A percentile compares a stretch with the other conserved stretches of the same genome.
Conservation (phyloP, 1,140 invertebrate species). For the Drosophila subpulchrella region DNA sequence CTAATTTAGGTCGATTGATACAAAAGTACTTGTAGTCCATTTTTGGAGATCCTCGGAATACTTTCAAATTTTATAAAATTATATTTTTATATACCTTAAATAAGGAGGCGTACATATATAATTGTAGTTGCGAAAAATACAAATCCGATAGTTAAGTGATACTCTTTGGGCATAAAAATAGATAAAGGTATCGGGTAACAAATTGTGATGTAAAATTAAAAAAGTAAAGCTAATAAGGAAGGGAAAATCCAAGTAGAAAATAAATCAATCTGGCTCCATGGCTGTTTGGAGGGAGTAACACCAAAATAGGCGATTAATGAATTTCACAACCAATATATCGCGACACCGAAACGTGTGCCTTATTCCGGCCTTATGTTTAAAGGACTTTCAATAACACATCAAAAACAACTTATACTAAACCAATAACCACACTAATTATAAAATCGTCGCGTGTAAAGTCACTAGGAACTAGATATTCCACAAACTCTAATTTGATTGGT, state of each 20-base stretch:
- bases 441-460: neutral
- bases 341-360: conserved; percentile 70
- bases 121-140: neutral
- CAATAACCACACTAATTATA: neutral
- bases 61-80: conserved; percentile 4
- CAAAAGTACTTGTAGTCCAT: neutral
- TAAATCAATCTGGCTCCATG: conserved; percentile 16
- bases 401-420: conserved; percentile 13
- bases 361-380: conserved; percentile 79
- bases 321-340: conserved; percentile 30
- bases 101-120: neutral
- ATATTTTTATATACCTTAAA: conserved; percentile 44
- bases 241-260: conserved; percentile 13
- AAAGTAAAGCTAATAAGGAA: conserved; percentile 23
- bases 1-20: neutral
- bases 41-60: neutral
- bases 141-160: conserved; percentile 47
- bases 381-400: conserved; percentile 59
- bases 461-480: neutral
- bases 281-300: conserved; percentile 22
- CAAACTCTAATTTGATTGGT: neutral
- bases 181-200: conserved; percentile 47
- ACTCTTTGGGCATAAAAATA: conserved; percentile 48
- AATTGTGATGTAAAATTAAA: conserved; percentile 69
- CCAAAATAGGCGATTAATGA: conserved; percentile 29